phyloP scores from a whole-genome alignment of 2,888 invertebrate genomes.

The Frankliniella intonsa region DNA sequence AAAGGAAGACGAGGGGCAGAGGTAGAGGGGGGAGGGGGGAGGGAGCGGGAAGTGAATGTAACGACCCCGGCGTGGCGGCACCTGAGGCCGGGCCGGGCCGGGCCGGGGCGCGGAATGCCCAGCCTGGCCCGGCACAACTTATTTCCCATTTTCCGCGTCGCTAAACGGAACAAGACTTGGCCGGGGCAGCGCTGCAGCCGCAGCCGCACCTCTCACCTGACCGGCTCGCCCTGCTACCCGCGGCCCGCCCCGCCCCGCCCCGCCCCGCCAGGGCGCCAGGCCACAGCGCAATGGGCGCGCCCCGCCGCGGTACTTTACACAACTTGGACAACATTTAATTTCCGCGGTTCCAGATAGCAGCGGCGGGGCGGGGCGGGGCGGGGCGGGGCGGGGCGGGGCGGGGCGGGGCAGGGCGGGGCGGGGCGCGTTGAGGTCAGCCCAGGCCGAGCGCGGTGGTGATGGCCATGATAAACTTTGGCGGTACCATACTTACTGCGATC shows the following conservation, averaged over 20 bases:
- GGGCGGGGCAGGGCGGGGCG: no score
- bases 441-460: no score
- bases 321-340: no score
- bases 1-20: background rate
- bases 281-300: background rate
- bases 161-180: background rate
- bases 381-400: no score
- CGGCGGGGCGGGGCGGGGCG: no score
- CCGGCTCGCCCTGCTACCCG: background rate
- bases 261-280: background rate
- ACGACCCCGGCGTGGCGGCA: background rate
- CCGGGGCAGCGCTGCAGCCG: background rate
- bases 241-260: background rate
- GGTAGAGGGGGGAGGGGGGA: background rate
- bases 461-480: no score
- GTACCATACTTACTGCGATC: no score
- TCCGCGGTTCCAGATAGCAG: no score
- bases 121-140: background rate
- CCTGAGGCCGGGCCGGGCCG: background rate
- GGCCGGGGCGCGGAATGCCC: background rate
- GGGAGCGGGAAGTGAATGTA: slow-evolving; percentile 7
- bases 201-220: background rate
- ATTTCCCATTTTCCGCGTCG: background rate
- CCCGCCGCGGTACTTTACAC: no score
- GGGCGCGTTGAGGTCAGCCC: no score